Evolutionary conservation across 2,113 vertebrate genomes (phyloP), one percentile per base, ranked within the genome.

Genomic region (Apaloderma vittatum): DNA sequence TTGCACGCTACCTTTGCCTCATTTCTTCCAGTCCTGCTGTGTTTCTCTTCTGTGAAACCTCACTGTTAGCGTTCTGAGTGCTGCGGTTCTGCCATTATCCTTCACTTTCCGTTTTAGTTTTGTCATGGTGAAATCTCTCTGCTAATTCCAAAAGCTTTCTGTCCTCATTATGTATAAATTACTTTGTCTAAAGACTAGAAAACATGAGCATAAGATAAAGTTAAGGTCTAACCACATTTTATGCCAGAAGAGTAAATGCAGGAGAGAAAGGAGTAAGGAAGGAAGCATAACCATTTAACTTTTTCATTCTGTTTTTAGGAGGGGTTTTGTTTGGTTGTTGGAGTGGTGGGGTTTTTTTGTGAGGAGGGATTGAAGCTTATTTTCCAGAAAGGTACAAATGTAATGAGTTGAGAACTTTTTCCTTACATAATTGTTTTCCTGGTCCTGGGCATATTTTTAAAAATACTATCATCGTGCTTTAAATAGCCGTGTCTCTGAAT

Each of bases 321-420:
- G 30, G 18, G 34, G 34, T 3, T 37, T 62, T 22, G 9, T 58
- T 12, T 20, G 32, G 59, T 8, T 18, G 13, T n/a, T n/a, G n/a
- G n/a, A n/a, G n/a, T n/a, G n/a, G n/a, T n/a, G 12, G 21, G 7
- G 14, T 6, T 48, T 8, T 74, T 48, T 74, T 62, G 20, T 21
- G 8, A 12, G 11, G 2, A 54, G 8, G 8, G 15, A 61, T 24
- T 82, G 49, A 75, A 82, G 15, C 54, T 49, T 27, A 6, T 94
- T 97, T 97, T 86, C 91, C 40, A 78, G 68, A 86, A 79, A 93
- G 57, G 72, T 90, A 68, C 15, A 83, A 89, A 58, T 61, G 72
- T 94, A 59, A 70, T 66, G 80, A 84, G 55, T 93, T 90, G 63
- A 95, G 71, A 95, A 94, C 52, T 49, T 93, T 73, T 89, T 48